These are phyloP conservation scores for Schrankia costaestrigalis DNA, from an alignment of 2,888 invertebrate genomes.

Conservation along the genomic window DNA sequence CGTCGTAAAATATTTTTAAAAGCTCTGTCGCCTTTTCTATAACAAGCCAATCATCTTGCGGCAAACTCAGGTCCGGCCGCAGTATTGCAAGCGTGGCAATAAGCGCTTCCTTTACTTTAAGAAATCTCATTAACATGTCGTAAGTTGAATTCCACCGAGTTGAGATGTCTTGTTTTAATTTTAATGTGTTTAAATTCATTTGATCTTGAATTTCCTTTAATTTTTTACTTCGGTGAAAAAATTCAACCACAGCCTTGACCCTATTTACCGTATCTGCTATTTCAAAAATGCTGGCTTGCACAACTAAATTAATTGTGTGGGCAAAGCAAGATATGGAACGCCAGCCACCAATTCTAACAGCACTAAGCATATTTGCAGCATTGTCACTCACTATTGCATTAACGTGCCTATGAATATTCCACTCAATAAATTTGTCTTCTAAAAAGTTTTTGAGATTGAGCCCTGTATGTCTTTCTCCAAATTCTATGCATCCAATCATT, in stretches of 20 bases:
- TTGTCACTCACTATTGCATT: neutral
- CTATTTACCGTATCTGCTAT: slow-evolving; percentile 9
- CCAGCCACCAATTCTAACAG: slow-evolving; percentile 8
- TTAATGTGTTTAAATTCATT: slow-evolving; percentile 7
- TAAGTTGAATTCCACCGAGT: slow-evolving; percentile 31
- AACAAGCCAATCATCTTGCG: slow-evolving; percentile 13
- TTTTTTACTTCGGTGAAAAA: neutral
- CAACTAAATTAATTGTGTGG: slow-evolving; percentile 9
- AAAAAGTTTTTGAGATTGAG: neutral
- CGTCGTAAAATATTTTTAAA: slow-evolving; percentile 19
- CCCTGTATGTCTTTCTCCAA: neutral
- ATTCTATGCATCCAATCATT: neutral
- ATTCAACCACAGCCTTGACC: slow-evolving; percentile 4
- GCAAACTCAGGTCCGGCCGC: slow-evolving; percentile 13
- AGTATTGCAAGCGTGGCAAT: slow-evolving; percentile 23
- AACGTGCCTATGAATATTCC: neutral
- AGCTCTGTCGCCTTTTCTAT: slow-evolving; percentile 7
- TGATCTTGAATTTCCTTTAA: neutral
- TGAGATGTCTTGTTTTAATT: slow-evolving; percentile 28
- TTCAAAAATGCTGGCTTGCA: slow-evolving; percentile 1
- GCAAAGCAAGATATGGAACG: slow-evolving; percentile 10
- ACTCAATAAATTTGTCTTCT: neutral
- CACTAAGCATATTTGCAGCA: slow-evolving; percentile 4
- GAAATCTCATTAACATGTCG: slow-evolving; percentile 20
- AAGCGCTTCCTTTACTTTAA: slow-evolving; percentile 20